These are phyloP conservation scores for Taenioides sp. DNA, from an alignment of 2,797 vertebrate genomes.

Conservation along the genomic window DNA sequence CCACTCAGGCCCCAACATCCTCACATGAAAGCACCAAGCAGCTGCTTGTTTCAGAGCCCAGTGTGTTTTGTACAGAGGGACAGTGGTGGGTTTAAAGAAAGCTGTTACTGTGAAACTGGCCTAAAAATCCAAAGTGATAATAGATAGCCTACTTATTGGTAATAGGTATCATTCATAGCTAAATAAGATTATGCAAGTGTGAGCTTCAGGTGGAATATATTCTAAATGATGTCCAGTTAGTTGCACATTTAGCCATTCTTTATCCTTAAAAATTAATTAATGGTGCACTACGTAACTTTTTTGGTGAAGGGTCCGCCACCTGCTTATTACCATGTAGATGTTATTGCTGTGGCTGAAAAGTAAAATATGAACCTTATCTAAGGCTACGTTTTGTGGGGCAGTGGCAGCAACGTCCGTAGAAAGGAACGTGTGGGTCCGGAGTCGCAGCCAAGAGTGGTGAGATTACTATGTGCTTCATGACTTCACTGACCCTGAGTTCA, in stretches of 20 bases:
- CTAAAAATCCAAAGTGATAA: not conserved
- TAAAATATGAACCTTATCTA: no score
- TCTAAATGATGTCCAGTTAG: not conserved
- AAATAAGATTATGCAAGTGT: not conserved
- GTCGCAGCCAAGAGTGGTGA: no score
- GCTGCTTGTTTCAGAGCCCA: conserved; percentile 12
- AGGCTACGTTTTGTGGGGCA: no score
- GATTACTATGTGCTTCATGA: no score
- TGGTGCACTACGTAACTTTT: not conserved
- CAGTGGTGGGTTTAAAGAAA: not conserved
- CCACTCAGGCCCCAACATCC: conserved; percentile 29
- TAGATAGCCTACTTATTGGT: not conserved
- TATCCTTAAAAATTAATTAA: not conserved
- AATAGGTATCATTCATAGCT: not conserved
- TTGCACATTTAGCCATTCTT: not conserved
- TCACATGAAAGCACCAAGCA: conserved; percentile 40
- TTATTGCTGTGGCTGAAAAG: no score
- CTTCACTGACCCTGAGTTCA: no score
- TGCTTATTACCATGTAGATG: not conserved
- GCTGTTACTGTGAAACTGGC: not conserved
- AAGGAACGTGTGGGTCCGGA: no score
- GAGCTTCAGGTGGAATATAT: not conserved
- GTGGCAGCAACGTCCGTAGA: no score
- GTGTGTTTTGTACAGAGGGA: conserved; percentile 55
- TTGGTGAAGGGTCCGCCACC: not conserved